Base-by-base conservation (phyloP, 2,797 vertebrate genomes). In the Syndactyla subalaris region DNA sequence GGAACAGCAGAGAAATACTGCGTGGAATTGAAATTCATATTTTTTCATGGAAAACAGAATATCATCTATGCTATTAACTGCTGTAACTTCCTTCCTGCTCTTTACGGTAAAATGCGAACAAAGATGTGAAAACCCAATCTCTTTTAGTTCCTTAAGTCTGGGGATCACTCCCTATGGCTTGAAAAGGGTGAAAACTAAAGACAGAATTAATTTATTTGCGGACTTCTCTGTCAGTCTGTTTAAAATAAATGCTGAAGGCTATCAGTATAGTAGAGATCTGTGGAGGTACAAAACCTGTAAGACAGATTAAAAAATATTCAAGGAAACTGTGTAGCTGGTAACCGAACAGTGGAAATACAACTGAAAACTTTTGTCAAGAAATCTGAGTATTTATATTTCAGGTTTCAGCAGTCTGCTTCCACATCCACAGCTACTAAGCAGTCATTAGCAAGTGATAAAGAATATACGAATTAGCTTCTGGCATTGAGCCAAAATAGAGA, bases 371-470 rank as follows among this genome's bases (percentile, higher is more conserved):
- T 77, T 62, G 38, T 85, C 46, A 22, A 68, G 34, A 81, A 79
- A 72, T 43, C 26, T 18, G 10, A n/a, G 58, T 46, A 16, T 59
- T 73, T 91, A 12, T 85, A 46, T 95, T 96, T 75, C 76, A 82
- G 65, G 39, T 81, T 94, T 93, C 79, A 85, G 79, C 68, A 57
- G 80, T 67, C 94, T 95, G 51, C 59, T 88, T 83, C 73, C 55
- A 63, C 67, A 86, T 93, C 71, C 15, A 0, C n/a, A 62, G 73
- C 85, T 89, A 76, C 83, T 87, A 81, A 57, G 59, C 39, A 73
- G 81, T 86, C 55, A 78, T 95, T 95, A 93, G 92, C 59, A 93
- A 87, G 48, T 88, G 85, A 92, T 92, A 81, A 76, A 90, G 80
- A 84, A 88, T 55, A 76, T 61, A 63, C 2, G 0, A 89, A 93